These are phyloP conservation scores for Plectropomus leopardus DNA, from an alignment of 2,113 vertebrate genomes.

Conservation along the genomic window DNA sequence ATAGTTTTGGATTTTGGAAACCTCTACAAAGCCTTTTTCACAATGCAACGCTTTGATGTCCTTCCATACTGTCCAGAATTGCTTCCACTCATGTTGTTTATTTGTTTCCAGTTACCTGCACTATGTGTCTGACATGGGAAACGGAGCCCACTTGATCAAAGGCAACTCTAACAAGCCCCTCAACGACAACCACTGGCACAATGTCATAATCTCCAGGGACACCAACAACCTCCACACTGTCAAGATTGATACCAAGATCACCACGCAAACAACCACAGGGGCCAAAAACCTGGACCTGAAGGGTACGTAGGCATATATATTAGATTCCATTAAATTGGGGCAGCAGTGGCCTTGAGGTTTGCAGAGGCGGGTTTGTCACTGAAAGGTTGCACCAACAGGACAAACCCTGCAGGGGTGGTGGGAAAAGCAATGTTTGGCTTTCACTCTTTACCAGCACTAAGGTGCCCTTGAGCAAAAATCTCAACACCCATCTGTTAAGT, in stretches of 20 bases:
- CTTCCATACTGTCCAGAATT: background rate
- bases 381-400: slow-evolving; percentile 31
- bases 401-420: slow-evolving; percentile 4
- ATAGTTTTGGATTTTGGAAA: background rate
- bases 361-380: slow-evolving; percentile 1
- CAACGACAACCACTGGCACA: slow-evolving; percentile 99
- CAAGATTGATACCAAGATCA: slow-evolving; percentile 97
- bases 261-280: slow-evolving; percentile 94
- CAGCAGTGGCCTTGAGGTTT: slow-evolving; percentile 25
- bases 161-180: slow-evolving; percentile 97
- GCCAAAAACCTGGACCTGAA: slow-evolving; percentile 97
- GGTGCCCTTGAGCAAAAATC: slow-evolving; percentile 33
- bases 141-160: slow-evolving; percentile 97
- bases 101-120: slow-evolving; percentile 90
- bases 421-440: slow-evolving; percentile 3
- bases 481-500: slow-evolving; percentile 20
- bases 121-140: slow-evolving; percentile 97
- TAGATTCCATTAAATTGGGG: slow-evolving; percentile 15
- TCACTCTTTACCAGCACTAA: slow-evolving; percentile 36
- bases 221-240: slow-evolving; percentile 97
- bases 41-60: background rate
- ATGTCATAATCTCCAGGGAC: slow-evolving; percentile 97
- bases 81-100: background rate
- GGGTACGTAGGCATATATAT: slow-evolving; percentile 81
- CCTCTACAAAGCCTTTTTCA: background rate